Conservation (phyloP, 2,888 invertebrate species). For the Athetis lepigone region DNA sequence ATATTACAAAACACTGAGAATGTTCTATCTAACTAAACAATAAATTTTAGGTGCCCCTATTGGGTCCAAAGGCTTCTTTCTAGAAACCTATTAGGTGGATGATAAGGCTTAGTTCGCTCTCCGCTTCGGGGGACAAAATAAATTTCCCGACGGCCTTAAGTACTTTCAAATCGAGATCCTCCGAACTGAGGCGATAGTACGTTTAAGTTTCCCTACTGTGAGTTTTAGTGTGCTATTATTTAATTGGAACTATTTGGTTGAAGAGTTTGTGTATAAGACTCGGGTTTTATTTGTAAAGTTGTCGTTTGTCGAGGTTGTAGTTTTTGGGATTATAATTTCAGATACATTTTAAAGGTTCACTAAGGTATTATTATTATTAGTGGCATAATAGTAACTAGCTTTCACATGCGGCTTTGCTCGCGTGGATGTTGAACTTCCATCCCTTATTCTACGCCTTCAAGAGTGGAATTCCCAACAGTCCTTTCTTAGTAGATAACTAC, state of each 20-base stretch:
- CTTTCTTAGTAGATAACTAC: no score
- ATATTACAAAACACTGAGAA: constrained; percentile 37
- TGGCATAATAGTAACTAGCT: no score
- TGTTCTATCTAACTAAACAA: constrained; percentile 56
- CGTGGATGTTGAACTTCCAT: no score
- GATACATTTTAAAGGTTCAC: no score
- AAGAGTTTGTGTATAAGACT: constrained; percentile 17
- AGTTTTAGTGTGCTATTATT: constrained; percentile 22
- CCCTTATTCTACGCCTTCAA: no score
- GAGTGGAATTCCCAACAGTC: no score
- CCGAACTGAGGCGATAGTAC: constrained; percentile 48
- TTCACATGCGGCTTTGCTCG: no score
- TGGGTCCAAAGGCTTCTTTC: constrained; percentile 58
- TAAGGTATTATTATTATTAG: no score
- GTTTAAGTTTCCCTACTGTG: constrained; percentile 38
- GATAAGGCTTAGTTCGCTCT: constrained; percentile 65
- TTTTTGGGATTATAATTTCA: constrained; percentile 6
- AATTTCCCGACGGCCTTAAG: constrained; percentile 68
- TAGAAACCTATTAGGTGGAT: constrained; percentile 66
- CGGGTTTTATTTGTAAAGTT: not conserved
- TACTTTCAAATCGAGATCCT: constrained; percentile 64
- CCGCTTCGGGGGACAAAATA: constrained; percentile 64
- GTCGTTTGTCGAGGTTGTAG: not conserved
- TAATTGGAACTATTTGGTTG: constrained; percentile 17
- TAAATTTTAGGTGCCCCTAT: constrained; percentile 58